Percentiles rank a stretch among this genome's conserved stretches.
Evolutionary conservation across 2,888 invertebrate species (phyloP).

Genomic region (Hybos culiciformis): DNA sequence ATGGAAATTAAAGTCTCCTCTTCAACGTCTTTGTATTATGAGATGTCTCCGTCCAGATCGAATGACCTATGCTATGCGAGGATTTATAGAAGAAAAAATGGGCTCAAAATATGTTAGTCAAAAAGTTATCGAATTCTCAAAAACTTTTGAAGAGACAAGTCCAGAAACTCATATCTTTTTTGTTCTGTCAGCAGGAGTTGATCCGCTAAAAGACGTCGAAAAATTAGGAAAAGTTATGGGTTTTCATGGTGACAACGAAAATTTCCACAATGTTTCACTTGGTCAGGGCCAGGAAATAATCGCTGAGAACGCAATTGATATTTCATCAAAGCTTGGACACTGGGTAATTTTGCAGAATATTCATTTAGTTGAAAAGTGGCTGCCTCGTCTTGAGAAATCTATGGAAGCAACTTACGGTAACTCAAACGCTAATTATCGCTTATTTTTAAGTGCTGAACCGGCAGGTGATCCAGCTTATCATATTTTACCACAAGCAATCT

Average conservation of each 20-base stretch:
- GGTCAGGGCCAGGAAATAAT: constrained; percentile 92
- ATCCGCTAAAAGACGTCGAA: constrained; percentile 88
- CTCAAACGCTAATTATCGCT: constrained; percentile 48
- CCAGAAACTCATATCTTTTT: constrained; percentile 81
- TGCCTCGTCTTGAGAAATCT: constrained; percentile 77
- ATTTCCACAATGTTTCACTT: constrained; percentile 84
- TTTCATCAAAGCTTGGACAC: constrained; percentile 62
- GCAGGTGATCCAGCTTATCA: constrained; percentile 50
- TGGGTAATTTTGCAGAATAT: constrained; percentile 93
- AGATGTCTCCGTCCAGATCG: constrained; percentile 80
- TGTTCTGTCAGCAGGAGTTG: constrained; percentile 87
- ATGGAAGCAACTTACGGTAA: constrained; percentile 66
- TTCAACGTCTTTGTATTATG: constrained; percentile 86
- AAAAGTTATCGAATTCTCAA: constrained; percentile 63
- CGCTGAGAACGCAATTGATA: constrained; percentile 74
- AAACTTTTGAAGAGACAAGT: constrained; percentile 75
- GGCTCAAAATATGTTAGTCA: constrained; percentile 71
- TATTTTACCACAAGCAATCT: constrained; percentile 68
- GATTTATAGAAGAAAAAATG: constrained; percentile 79
- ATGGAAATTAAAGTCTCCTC: constrained; percentile 79
- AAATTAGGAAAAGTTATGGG: constrained; percentile 67
- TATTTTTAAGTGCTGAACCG: constrained; percentile 83
- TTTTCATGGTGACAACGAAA: constrained; percentile 62
- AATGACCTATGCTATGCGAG: constrained; percentile 74
- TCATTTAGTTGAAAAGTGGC: constrained; percentile 81